A percentile compares a stretch with the other conserved stretches of the same genome.
These are phyloP conservation scores for Zoanthus solanderi DNA, from an alignment of 92 coral and sea anemone genomes.

Conservation along the genomic window DNA sequence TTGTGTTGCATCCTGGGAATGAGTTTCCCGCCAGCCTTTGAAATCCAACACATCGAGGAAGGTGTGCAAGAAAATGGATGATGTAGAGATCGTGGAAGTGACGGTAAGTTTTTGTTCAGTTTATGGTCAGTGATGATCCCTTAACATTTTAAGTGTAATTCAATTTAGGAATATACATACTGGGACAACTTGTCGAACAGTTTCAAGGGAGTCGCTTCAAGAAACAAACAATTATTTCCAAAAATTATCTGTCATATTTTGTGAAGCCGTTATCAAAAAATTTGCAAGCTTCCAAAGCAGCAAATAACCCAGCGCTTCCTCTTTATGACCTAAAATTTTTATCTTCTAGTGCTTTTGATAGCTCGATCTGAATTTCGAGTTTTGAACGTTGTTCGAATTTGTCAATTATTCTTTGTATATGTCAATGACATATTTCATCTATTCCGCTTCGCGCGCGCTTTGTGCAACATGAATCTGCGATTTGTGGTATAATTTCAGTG, in stretches of 20 bases:
- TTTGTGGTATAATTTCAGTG: neutral
- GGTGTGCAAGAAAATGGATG: neutral
- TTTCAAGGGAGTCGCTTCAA: neutral
- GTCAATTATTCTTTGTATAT: neutral
- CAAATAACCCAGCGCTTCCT: neutral
- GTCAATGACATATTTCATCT: neutral
- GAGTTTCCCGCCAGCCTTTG: conserved; percentile 46
- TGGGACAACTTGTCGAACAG: neutral
- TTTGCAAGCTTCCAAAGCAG: neutral
- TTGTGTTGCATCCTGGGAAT: conserved; percentile 41
- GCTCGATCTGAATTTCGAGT: neutral
- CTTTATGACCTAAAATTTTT: neutral
- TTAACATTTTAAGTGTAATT: neutral
- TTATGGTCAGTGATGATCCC: neutral
- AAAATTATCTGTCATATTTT: neutral
- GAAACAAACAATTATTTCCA: neutral
- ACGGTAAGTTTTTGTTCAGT: conserved; percentile 23
- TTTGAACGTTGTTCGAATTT: neutral
- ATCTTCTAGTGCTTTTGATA: neutral
- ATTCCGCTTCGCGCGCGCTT: neutral
- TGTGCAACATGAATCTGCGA: neutral
- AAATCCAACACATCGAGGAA: neutral
- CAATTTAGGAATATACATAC: neutral
- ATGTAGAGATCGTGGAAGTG: conserved; percentile 26
- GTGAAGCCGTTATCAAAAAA: neutral